phyloP scores from a whole-genome alignment of 2,113 vertebrate genomes.

The Xenopus tropicalis region DNA sequence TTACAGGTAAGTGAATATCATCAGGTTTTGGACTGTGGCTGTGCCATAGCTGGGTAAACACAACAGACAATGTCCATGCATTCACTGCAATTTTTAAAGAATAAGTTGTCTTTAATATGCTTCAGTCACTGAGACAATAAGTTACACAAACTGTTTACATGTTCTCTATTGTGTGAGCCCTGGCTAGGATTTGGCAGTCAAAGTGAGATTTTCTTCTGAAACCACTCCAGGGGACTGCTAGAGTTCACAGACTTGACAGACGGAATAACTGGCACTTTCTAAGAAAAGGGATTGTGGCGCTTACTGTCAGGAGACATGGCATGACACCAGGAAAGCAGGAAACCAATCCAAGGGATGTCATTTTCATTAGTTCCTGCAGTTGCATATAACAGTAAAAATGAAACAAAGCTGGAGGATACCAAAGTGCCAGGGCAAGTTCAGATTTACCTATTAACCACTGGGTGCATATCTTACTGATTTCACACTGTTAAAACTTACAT shows the following conservation, averaged over 20 bases:
- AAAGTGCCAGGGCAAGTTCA: not conserved
- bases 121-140: constrained; percentile 53
- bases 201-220: constrained; percentile 53
- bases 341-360: rapidly evolving
- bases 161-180: constrained; percentile 57
- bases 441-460: not conserved
- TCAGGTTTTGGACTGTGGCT: constrained; percentile 24
- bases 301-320: constrained; percentile 31
- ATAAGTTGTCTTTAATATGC: constrained; percentile 53
- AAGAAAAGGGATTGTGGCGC: constrained; percentile 50
- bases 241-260: constrained; percentile 52
- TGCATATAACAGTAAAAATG: not conserved
- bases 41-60: constrained; percentile 54
- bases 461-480: too few relatives aligned
- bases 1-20: too few relatives aligned
- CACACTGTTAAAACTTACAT: too few relatives aligned
- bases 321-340: not conserved
- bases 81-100: constrained; percentile 56
- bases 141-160: constrained; percentile 58
- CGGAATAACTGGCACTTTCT: constrained; percentile 48
- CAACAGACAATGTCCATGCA: constrained; percentile 54
- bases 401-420: constrained; percentile 8
- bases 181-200: constrained; percentile 55
- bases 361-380: not conserved
- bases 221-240: constrained; percentile 38